These are phyloP conservation scores for Hylomyscus alleni DNA, from an alignment of 2,797 vertebrate genomes.

Conservation along the genomic window DNA sequence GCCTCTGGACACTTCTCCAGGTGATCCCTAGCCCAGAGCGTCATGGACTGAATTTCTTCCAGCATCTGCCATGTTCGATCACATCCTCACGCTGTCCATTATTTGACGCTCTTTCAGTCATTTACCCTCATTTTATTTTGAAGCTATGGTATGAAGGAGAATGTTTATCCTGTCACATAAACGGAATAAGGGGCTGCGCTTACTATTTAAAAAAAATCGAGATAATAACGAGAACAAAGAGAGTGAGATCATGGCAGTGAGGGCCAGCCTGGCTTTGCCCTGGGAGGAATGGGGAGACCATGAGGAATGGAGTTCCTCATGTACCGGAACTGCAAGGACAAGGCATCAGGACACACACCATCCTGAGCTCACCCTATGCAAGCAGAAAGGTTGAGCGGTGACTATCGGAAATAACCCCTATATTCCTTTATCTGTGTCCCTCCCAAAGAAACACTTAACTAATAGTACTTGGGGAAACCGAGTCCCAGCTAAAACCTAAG, in stretches of 20 bases:
- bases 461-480: not conserved
- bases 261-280: not conserved
- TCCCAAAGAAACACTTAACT: not conserved
- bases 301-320: accelerated
- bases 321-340: accelerated
- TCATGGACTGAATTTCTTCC: accelerated
- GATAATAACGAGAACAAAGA: not conserved
- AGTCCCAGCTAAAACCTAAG: not conserved
- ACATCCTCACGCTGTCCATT: not conserved
- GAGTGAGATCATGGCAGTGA: not conserved
- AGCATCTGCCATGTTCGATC: accelerated
- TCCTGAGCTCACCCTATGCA: not conserved
- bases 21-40: not conserved
- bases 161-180: not conserved
- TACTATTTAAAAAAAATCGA: not conserved
- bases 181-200: slow-evolving; percentile 27
- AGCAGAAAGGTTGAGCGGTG: not conserved
- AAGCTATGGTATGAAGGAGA: not conserved
- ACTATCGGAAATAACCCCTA: not conserved
- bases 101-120: not conserved
- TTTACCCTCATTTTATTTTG: not conserved
- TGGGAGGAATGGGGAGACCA: not conserved
- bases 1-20: not conserved
- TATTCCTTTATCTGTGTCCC: not conserved
- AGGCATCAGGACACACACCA: not conserved